Evolutionary conservation across 2,113 vertebrate species (phyloP), one percentile per base, ranked within the genome.

Genomic region (Larimichthys polyactis): DNA sequence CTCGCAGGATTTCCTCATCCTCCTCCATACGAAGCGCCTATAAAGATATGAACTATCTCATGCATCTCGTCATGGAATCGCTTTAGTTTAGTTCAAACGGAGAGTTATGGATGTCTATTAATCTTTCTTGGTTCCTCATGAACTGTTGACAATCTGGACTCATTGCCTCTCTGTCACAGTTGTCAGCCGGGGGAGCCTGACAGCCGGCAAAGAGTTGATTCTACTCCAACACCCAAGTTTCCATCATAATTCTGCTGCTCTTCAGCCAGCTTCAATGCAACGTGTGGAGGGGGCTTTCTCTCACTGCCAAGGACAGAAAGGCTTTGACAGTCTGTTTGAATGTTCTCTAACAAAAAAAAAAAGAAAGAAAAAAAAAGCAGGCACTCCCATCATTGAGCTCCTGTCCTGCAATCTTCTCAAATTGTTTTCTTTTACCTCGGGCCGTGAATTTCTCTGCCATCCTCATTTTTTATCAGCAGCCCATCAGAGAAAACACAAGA

Each of bases 251-350:
- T 89, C 81, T 76, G 84, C 68, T 43, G 73, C 87, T 88, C 71
- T 51, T 89, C 73, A 71, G 75, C 88, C 82, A 85, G 86, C 86
- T 74, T 84, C 67, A 76, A 5, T 82, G 52, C 68, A 57, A 22
- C 59, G 51, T 82, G 75, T 54, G 68, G 76, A 80, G 80, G 85
- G 83, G 58, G 55, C 63, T 88, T 78, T 71, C 80, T 77, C 44
- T 49, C 2, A 36, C 75, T 90, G 85, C 86, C 90, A 92, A 89
- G 86, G 78, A 91, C 87, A 83, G 72, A 73, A 83, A 78, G 81
- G 70, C 74, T 91, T 84, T 83, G 84, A 79, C 89, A 84, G 57
- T 70, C 70, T 73, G 81, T 36, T 86, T 85, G 58, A 85, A 88
- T 83, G 22, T 87, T 85, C 75, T 67, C 67, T 66, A 20, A 16